Percentiles rank a stretch among this genome's conserved stretches.
Evolutionary conservation across 2,113 vertebrate species (phyloP).

Genomic region (Cyprinodon brontotheroides): DNA sequence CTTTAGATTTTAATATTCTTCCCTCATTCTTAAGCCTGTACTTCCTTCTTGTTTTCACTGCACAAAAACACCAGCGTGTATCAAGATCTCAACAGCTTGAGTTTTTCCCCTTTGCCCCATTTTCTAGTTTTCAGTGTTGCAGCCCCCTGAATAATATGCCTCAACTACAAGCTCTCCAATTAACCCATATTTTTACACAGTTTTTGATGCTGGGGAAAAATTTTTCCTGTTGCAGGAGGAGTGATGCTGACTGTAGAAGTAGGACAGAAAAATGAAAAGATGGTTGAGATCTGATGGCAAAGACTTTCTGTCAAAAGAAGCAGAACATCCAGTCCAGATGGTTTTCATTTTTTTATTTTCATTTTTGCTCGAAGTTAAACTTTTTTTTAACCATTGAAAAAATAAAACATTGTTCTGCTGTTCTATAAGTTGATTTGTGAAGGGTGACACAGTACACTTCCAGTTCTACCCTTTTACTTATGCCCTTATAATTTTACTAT

Average conservation of each 20-base stretch:
- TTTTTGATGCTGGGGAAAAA: slow-evolving; percentile 27
- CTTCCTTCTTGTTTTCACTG: slow-evolving; percentile 11
- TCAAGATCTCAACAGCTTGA: slow-evolving; percentile 32
- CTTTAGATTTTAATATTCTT: slow-evolving; percentile 16
- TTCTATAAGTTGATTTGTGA: slow-evolving; percentile 18
- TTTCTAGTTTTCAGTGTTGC: slow-evolving; percentile 28
- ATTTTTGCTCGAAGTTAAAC: slow-evolving; percentile 18
- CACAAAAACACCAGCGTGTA: slow-evolving; percentile 18
- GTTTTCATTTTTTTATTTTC: slow-evolving; percentile 15
- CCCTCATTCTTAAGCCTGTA: slow-evolving; percentile 6
- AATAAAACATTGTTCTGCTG: slow-evolving; percentile 8
- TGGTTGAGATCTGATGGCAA: not conserved
- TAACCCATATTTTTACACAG: slow-evolving; percentile 20
- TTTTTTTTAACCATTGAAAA: not conserved
- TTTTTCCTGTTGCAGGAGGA: not conserved
- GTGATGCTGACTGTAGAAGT: slow-evolving; percentile 20
- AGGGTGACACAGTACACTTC: slow-evolving; percentile 1
- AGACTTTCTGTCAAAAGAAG: not conserved
- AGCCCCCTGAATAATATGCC: slow-evolving; percentile 26
- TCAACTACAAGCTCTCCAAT: slow-evolving; percentile 47
- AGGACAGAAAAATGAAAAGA: slow-evolving; percentile 40
- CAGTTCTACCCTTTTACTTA: not conserved
- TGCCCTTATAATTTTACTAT: too few relatives aligned
- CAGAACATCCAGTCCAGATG: slow-evolving; percentile 16
- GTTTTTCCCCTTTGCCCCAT: slow-evolving; percentile 27